Evolutionary conservation across 2,888 invertebrate genomes (phyloP), one percentile per base, ranked within the genome.

Genomic region (Antheraea assamensis): DNA sequence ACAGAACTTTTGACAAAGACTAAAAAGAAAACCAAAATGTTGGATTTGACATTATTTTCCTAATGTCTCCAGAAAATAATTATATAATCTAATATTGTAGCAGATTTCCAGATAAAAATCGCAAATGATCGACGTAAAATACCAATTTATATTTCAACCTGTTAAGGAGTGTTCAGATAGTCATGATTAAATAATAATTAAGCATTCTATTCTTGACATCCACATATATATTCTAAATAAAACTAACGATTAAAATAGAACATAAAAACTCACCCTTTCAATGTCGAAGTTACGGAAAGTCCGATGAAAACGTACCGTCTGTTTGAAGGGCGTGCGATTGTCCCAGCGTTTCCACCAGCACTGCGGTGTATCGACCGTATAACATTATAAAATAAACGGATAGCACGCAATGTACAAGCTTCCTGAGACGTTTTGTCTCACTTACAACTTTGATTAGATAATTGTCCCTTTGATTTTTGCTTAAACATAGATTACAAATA

Each of bases 281-380:
- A 68, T 66, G 8, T 52, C 19, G 61, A 30, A 74, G 55, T 55
- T 71, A 17, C 49, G 42, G 27, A 49, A 72, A 72, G 24, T 47
- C 27, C 66, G 47, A 27, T 52, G 17, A 71, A 71, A 66, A 49
- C 47, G 30, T 4, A 10, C 42, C 61, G 64, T 61, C 71, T 27
- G 73, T 24, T 27, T 27, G 58, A 71, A 49, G 31, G 52, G 61
- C 74, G 74, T 74, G 68, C 74, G 66, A 27, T 49, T 64, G 64
- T 61, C 71, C n/a, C 71, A 71, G 64, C 24, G 72, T 42, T 58
- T 64, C 42, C 58, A 27, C 64, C 74, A 52, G 89, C 90, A 93
- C 93, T 94, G 93, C 93, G 91, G 89, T 84, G 88, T 93, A 93
- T 93, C 93, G 93, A 93, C 92, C 92, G 84, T 78, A 71, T 78